Evolutionary conservation across 1,140 invertebrate species (phyloP).

Genomic region (Drosophila rufa): DNA sequence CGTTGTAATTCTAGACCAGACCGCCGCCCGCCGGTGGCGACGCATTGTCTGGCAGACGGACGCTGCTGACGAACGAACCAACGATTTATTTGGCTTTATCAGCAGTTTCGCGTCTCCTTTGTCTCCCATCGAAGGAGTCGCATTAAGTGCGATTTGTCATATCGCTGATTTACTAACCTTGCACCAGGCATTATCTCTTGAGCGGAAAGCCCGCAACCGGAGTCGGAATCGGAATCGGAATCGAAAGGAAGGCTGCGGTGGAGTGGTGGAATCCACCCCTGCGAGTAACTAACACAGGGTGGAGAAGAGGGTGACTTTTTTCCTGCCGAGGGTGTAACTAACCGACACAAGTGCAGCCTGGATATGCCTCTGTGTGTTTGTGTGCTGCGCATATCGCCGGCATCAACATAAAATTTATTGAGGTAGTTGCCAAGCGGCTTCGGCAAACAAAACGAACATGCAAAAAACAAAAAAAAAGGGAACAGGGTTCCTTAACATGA

Average conservation of each 20-base stretch:
- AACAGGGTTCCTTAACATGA: conserved; percentile 47
- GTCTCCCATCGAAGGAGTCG: conserved; percentile 41
- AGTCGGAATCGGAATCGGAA: conserved; percentile 13
- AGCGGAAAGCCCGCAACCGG: conserved; percentile 16
- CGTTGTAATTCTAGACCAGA: conserved; percentile 58
- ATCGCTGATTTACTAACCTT: conserved; percentile 80
- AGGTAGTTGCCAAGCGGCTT: conserved; percentile 69
- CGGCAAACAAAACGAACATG: conserved; percentile 44
- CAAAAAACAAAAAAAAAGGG: conserved; percentile 16
- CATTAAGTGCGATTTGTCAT: conserved; percentile 72
- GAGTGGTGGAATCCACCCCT: conserved; percentile 36
- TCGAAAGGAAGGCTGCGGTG: neutral
- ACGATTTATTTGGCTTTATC: conserved; percentile 78
- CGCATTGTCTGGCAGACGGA: conserved; percentile 60
- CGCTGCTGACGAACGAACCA: conserved; percentile 42
- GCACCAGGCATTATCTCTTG: conserved; percentile 72
- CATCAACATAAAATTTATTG: conserved; percentile 78
- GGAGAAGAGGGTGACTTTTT: conserved; percentile 30
- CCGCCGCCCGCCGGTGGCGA: conserved; percentile 43
- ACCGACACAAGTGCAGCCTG: conserved; percentile 52
- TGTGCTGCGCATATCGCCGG: conserved; percentile 54
- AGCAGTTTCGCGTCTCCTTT: conserved; percentile 70
- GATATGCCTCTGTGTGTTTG: conserved; percentile 21
- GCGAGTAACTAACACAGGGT: neutral
- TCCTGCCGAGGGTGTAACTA: conserved; percentile 45